These are phyloP conservation scores for Drosophila nr. perissopoda DNA, from an alignment of 2,888 invertebrate species.

Conservation along the genomic window DNA sequence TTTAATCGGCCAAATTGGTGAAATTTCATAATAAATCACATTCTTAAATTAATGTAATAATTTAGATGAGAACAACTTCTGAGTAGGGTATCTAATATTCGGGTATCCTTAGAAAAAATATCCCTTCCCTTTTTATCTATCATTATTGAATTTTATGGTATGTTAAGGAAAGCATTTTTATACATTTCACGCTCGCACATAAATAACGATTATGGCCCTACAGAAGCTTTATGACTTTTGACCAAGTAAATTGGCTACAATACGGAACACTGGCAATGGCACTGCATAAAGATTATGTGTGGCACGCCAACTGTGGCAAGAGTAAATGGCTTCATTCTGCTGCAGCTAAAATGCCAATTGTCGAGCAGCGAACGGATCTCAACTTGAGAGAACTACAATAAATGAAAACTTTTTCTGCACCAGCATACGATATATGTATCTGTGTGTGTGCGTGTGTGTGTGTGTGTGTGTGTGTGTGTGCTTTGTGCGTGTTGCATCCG, in stretches of 20 bases:
- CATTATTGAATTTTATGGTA: constrained; percentile 59
- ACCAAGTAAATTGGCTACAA: constrained; percentile 66
- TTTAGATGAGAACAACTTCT: not conserved
- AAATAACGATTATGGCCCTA: constrained; percentile 73
- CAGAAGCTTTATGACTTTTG: constrained; percentile 65
- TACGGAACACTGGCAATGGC: constrained; percentile 27
- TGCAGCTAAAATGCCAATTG: constrained; percentile 64
- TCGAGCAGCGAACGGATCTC: constrained; percentile 39
- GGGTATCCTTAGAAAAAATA: not conserved
- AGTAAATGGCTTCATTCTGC: constrained; percentile 73
- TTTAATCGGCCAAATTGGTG: not conserved
- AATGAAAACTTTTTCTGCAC: constrained; percentile 52
- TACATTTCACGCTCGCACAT: constrained; percentile 77
- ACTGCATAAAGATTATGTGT: constrained; percentile 50
- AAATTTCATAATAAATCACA: not conserved
- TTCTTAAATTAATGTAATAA: not conserved
- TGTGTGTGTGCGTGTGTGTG: constrained; percentile 7
- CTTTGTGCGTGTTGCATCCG: constrained; percentile 48
- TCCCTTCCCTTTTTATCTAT: not conserved
- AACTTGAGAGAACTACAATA: constrained; percentile 40
- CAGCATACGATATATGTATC: not conserved
- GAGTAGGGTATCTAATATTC: not conserved
- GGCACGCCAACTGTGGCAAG: constrained; percentile 31
- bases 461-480: not conserved
- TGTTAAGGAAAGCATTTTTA: constrained; percentile 71